phyloP scores from a whole-genome alignment of 1,140 invertebrate genomes.

The Mizuhopecten yessoensis region DNA sequence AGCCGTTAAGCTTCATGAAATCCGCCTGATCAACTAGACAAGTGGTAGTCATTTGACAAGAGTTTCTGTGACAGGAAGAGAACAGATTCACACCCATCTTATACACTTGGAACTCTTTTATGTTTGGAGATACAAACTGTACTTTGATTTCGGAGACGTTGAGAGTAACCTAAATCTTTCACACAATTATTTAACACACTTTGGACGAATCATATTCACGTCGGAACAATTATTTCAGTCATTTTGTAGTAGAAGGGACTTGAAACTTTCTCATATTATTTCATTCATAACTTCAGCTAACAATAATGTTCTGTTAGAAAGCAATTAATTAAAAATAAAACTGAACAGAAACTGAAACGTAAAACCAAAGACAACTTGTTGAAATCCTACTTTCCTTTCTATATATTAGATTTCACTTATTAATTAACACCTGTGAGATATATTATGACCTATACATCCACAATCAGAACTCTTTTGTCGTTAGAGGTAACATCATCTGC shows the following conservation, averaged over 20 bases:
- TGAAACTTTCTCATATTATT: background rate
- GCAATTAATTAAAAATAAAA: too few species aligned
- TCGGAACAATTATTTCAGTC: background rate
- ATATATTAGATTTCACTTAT: background rate
- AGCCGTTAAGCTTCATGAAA: background rate
- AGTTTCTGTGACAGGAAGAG: conserved; percentile 4
- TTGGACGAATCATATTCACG: background rate
- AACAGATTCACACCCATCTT: conserved; percentile 27
- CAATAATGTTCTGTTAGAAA: background rate
- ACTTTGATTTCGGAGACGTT: background rate
- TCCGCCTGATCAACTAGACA: background rate
- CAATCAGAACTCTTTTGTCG: background rate
- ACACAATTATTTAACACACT: conserved; percentile 22
- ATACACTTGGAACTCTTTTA: conserved; percentile 30
- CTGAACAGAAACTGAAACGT: too few species aligned
- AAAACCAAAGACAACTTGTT: too few species aligned
- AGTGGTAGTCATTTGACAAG: background rate
- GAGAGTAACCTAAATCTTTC: conserved; percentile 3
- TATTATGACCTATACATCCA: background rate
- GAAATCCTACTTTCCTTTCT: too few species aligned
- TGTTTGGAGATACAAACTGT: background rate
- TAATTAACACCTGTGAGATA: background rate
- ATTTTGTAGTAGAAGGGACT: background rate
- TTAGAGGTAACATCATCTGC: background rate
- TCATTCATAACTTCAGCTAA: background rate